phyloP scores from a whole-genome alignment of 2,113 vertebrate species.

The Talpa occidentalis region DNA sequence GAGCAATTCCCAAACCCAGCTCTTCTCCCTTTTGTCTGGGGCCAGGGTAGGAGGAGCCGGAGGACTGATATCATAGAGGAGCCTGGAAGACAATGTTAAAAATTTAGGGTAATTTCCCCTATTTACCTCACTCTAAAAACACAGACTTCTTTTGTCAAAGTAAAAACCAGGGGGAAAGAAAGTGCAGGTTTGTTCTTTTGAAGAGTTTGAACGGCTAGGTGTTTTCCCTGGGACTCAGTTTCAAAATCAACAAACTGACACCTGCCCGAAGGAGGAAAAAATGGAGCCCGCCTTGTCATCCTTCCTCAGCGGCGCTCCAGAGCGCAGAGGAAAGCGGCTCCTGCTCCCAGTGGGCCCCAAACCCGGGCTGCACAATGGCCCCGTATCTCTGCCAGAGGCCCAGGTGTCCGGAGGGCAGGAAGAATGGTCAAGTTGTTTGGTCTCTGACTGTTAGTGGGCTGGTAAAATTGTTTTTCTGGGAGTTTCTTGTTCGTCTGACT shows the following conservation, averaged over 20 bases:
- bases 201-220: conserved; percentile 30
- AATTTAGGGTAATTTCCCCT: background rate
- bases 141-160: conserved; percentile 26
- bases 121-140: background rate
- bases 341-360: background rate
- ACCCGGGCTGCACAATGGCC: background rate
- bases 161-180: background rate
- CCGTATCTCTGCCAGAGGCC: background rate
- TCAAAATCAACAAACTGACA: conserved; percentile 71
- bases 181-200: conserved; percentile 35
- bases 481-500: background rate
- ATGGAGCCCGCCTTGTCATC: background rate
- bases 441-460: background rate
- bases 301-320: background rate
- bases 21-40: background rate
- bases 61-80: background rate
- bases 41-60: background rate
- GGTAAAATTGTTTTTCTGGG: conserved; percentile 45
- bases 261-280: conserved; percentile 47
- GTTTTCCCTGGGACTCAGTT: conserved; percentile 51
- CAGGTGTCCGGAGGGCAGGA: background rate
- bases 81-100: background rate
- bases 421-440: conserved; percentile 17
- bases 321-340: background rate
- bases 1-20: background rate